Conservation (phyloP, 2,888 invertebrate species). For the Lasioglossum zephyrum region DNA sequence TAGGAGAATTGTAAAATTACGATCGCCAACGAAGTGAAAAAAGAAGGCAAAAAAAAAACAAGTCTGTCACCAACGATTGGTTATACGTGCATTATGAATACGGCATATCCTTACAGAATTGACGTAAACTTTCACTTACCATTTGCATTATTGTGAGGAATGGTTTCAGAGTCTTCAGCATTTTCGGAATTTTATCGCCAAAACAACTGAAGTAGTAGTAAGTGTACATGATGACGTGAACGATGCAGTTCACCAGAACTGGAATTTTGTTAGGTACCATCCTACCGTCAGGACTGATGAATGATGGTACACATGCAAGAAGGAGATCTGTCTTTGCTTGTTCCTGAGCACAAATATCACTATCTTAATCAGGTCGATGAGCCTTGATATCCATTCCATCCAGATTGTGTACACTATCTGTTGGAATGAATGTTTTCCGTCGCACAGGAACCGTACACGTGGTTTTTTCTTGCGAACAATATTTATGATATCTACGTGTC, state of each 20-base stretch:
- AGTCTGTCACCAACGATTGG: too few relatives aligned
- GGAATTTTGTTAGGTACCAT: conserved; percentile 87
- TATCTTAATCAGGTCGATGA: conserved; percentile 89
- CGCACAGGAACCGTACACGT: too few relatives aligned
- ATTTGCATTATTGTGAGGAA: conserved; percentile 87
- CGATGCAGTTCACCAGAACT: conserved; percentile 87
- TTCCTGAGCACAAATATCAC: conserved; percentile 89
- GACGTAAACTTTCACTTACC: conserved; percentile 81
- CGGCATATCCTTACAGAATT: too few relatives aligned
- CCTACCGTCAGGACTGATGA: conserved; percentile 86
- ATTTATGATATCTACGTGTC: too few relatives aligned
- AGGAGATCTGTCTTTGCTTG: conserved; percentile 87
- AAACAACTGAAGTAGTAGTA: conserved; percentile 88
- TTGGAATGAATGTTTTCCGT: too few relatives aligned
- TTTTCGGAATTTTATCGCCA: conserved; percentile 77
- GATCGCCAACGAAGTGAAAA: too few relatives aligned
- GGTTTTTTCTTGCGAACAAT: too few relatives aligned
- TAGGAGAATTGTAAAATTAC: too few relatives aligned
- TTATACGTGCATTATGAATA: too few relatives aligned
- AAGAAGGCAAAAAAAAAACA: too few relatives aligned
- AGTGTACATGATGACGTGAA: conserved; percentile 91
- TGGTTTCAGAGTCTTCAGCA: conserved; percentile 85
- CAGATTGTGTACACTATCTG: too few relatives aligned
- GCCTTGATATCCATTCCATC: too few relatives aligned
- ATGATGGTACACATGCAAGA: conserved; percentile 87